Evolutionary conservation across 2,113 vertebrate genomes (phyloP).

Genomic region (Hylia prasina): DNA sequence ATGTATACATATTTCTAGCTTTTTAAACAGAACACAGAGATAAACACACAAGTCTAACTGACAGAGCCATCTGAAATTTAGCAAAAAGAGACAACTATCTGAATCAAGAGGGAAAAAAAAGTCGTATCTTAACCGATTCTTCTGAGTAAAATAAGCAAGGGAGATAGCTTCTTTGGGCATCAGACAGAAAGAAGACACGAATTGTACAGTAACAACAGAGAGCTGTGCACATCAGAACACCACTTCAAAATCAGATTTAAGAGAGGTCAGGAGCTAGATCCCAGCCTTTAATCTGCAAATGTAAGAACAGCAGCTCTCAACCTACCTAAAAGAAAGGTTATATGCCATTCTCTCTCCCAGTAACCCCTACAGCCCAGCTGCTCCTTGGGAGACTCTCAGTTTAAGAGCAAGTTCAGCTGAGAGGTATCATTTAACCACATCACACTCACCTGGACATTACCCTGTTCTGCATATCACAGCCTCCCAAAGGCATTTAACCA

Average conservation of each 20-base stretch:
- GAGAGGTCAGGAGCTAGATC: background rate
- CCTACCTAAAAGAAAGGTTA: background rate
- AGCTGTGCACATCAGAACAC: fast-evolving
- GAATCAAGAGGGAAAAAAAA: background rate
- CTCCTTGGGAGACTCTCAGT: background rate
- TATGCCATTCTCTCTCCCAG: background rate
- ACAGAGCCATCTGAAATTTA: background rate
- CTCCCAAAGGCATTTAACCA: background rate
- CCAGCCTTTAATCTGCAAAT: background rate
- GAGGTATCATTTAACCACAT: background rate
- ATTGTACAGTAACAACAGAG: background rate
- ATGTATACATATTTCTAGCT: background rate
- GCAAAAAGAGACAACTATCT: background rate
- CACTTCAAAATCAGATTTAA: background rate
- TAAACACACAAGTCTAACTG: background rate
- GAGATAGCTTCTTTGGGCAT: background rate
- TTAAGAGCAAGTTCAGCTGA: background rate
- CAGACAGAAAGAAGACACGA: background rate
- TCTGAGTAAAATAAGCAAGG: background rate
- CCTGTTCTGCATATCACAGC: background rate
- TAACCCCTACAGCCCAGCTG: background rate
- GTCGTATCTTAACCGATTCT: background rate
- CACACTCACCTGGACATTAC: background rate
- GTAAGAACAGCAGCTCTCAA: background rate
- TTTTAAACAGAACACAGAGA: background rate